Evolutionary conservation across 2,888 invertebrate genomes (phyloP).

Genomic region (Galerucella nymphaeae): DNA sequence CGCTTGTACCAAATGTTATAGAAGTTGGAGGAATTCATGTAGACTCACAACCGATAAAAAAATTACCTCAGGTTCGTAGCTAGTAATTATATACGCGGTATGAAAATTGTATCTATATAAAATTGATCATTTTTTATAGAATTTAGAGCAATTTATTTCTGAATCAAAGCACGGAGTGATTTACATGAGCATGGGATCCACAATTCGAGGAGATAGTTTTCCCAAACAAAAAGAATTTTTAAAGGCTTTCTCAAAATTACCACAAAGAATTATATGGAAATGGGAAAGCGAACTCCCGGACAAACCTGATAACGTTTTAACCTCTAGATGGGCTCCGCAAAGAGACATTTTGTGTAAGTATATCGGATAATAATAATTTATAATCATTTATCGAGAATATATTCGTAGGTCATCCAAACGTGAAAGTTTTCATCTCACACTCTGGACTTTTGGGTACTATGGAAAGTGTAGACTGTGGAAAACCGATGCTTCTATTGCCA

Average conservation of each 20-base stretch:
- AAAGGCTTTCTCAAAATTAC: slow-evolving; percentile 71
- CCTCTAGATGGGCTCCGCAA: slow-evolving; percentile 79
- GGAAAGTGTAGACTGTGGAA: slow-evolving; percentile 75
- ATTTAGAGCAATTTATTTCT: slow-evolving; percentile 73
- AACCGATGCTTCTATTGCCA: slow-evolving; percentile 75
- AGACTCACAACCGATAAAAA: slow-evolving; percentile 53
- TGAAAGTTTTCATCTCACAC: slow-evolving; percentile 75
- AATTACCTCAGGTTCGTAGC: slow-evolving; percentile 43
- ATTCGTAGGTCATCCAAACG: slow-evolving; percentile 72
- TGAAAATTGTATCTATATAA: too few species aligned
- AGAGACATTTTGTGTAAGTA: slow-evolving; percentile 81
- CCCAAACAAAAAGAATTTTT: slow-evolving; percentile 72
- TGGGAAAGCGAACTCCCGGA: slow-evolving; percentile 74
- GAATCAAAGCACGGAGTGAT: slow-evolving; percentile 75
- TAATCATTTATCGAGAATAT: slow-evolving; percentile 26
- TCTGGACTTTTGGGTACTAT: slow-evolving; percentile 76
- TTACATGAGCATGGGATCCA: slow-evolving; percentile 82
- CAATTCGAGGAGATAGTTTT: slow-evolving; percentile 75
- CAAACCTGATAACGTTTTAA: slow-evolving; percentile 73
- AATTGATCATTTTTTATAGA: slow-evolving; percentile 63
- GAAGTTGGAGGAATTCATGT: slow-evolving; percentile 69
- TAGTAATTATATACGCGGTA: too few species aligned
- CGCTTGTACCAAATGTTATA: slow-evolving; percentile 65
- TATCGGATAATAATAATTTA: neutral
- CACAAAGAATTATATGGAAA: slow-evolving; percentile 82